Evolutionary conservation across 2,888 invertebrate species (phyloP).

Genomic region (Caenorhabditis sulstoni): DNA sequence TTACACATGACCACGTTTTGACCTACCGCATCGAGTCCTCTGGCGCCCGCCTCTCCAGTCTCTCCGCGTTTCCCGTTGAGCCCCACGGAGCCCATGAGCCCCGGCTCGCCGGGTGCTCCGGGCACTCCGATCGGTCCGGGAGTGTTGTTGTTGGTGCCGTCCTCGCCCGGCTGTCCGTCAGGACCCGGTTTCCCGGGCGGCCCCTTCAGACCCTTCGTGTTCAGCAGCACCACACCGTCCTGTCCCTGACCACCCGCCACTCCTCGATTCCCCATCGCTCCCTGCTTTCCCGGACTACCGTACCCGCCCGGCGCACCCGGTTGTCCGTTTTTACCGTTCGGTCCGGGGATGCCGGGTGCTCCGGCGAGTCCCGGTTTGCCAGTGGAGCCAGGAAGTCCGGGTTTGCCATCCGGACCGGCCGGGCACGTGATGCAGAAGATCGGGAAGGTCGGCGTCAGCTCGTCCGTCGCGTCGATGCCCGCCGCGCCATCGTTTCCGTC

Average conservation of each 20-base stretch:
- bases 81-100: constrained; percentile 24
- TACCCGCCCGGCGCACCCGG: constrained; percentile 50
- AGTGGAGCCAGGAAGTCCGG: constrained; percentile 31
- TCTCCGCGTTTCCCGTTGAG: constrained; percentile 42
- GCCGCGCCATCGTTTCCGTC: constrained; percentile 51
- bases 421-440: constrained; percentile 47
- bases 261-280: constrained; percentile 45
- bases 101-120: constrained; percentile 30
- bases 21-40: constrained; percentile 19
- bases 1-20: too few species aligned
- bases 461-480: constrained; percentile 54
- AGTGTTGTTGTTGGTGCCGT: constrained; percentile 50
- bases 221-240: constrained; percentile 44
- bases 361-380: constrained; percentile 46
- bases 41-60: constrained; percentile 28
- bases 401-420: constrained; percentile 54
- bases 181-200: constrained; percentile 52
- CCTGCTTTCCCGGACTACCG: constrained; percentile 54
- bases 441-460: constrained; percentile 38
- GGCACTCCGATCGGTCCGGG: constrained; percentile 38
- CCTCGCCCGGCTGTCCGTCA: constrained; percentile 50
- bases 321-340: constrained; percentile 55
- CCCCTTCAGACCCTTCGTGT: constrained; percentile 48
- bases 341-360: constrained; percentile 49
- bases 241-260: constrained; percentile 30